Evolutionary conservation across 2,888 invertebrate species (phyloP).

Genomic region (Alviniconcha strummeri): DNA sequence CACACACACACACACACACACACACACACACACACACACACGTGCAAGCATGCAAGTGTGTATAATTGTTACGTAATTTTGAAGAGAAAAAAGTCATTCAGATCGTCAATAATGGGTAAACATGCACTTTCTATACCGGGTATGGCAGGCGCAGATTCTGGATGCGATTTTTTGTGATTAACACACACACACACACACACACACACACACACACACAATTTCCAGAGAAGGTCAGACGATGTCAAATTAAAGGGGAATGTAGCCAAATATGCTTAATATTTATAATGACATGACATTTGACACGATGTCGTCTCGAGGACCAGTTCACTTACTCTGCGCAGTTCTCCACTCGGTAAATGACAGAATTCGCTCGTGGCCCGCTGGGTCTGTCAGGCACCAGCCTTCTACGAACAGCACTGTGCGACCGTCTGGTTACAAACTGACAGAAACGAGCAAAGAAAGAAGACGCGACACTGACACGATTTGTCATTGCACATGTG

Average conservation of each 20-base stretch:
- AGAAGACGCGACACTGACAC: background rate
- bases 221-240: background rate
- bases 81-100: too few species aligned
- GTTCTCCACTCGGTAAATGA: slow-evolving; percentile 13
- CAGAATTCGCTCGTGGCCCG: background rate
- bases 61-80: too few species aligned
- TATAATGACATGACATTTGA: background rate
- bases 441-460: background rate
- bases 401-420: background rate
- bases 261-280: background rate
- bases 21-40: too few species aligned
- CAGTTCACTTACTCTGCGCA: background rate
- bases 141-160: too few species aligned
- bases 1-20: too few species aligned
- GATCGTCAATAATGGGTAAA: too few species aligned
- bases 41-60: too few species aligned
- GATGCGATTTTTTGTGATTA: background rate
- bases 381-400: slow-evolving; percentile 15
- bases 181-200: background rate
- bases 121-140: too few species aligned
- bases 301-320: background rate
- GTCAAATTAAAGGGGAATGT: too few species aligned
- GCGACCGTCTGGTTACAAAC: background rate
- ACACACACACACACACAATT: background rate
- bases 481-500: too few species aligned